Percentiles rank a stretch among this genome's conserved stretches.
Conservation (phyloP, 2,797 vertebrate genomes). For the Aplochiton taeniatus region DNA sequence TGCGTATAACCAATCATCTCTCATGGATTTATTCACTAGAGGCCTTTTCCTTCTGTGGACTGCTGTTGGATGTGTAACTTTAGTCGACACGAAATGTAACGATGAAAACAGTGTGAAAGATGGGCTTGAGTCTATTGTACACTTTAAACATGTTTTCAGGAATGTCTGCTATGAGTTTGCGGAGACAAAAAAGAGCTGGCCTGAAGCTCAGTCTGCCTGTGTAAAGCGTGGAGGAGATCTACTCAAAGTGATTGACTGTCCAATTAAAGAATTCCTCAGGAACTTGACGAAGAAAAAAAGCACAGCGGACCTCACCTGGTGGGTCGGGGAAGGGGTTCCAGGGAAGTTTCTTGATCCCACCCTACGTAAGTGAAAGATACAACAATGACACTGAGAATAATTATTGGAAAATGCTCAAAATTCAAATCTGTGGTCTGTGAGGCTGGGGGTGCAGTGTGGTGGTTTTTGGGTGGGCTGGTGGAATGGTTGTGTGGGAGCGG, state of each 20-base stretch:
- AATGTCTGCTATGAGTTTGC: conserved; percentile 66
- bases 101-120: background rate
- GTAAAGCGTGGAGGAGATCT: conserved; percentile 63
- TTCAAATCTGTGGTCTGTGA: too few species aligned
- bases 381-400: background rate
- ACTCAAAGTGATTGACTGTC: conserved; percentile 41
- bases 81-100: conserved; percentile 10
- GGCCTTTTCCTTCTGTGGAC: conserved; percentile 59
- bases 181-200: conserved; percentile 52
- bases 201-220: conserved; percentile 60
- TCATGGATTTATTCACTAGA: conserved; percentile 53
- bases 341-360: conserved; percentile 9
- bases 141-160: conserved; percentile 43
- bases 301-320: conserved; percentile 54
- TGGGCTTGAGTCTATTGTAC: background rate
- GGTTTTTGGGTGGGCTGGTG: too few species aligned
- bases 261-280: conserved; percentile 47
- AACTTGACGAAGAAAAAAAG: conserved; percentile 26
- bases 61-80: conserved; percentile 44
- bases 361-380: conserved; percentile 53
- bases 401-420: background rate
- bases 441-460: too few species aligned
- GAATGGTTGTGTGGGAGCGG: too few species aligned
- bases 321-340: conserved; percentile 56
- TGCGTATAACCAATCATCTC: conserved; percentile 17